Percentiles rank a stretch among this genome's conserved stretches.
Evolutionary conservation across 2,113 vertebrate species (phyloP).

Genomic region (Deroptyus accipitrinus): DNA sequence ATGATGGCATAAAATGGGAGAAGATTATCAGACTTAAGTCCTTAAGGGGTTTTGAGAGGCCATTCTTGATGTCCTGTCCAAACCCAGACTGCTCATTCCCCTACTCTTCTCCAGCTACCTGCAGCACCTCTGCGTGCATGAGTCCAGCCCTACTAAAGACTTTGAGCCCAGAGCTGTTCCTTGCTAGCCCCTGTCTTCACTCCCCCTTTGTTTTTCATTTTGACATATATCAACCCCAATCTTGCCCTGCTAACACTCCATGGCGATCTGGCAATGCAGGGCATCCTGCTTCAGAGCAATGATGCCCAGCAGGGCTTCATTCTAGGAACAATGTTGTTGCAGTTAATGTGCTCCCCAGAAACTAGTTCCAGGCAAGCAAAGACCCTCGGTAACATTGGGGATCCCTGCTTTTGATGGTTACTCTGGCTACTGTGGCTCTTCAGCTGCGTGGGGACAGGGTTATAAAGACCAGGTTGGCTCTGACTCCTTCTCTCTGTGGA

Average conservation of each 20-base stretch:
- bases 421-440: neutral
- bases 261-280: neutral
- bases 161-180: neutral
- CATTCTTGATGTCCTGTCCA: neutral
- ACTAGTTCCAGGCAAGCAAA: neutral
- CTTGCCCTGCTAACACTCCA: neutral
- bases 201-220: neutral
- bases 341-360: neutral
- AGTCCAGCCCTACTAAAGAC: neutral
- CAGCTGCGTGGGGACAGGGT: neutral
- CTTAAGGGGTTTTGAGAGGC: neutral
- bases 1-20: neutral
- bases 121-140: neutral
- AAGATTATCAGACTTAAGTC: neutral
- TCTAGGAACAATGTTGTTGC: neutral
- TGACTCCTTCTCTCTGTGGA: neutral
- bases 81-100: neutral
- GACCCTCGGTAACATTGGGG: neutral
- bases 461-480: neutral
- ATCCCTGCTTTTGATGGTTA: neutral
- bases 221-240: neutral
- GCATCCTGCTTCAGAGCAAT: neutral
- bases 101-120: neutral
- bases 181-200: neutral
- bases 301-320: rapidly evolving